Evolutionary conservation across 2,797 vertebrate genomes (phyloP), one percentile per base, ranked within the genome.

Genomic region (Telmatherina bonti): DNA sequence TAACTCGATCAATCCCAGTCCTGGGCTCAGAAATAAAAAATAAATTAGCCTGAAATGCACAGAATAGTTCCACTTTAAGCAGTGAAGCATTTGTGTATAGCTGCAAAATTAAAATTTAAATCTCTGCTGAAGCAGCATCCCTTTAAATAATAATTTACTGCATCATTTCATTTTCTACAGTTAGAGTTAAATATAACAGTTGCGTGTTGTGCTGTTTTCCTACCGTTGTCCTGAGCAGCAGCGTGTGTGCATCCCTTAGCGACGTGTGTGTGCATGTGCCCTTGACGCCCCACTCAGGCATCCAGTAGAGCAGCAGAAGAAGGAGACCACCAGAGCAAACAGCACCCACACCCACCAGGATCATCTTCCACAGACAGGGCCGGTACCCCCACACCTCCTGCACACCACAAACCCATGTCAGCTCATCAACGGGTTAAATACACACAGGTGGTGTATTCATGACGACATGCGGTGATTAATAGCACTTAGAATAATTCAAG

Each of bases 251-350:
- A 35, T 96, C 94, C 68, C 80, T 91, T 61, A 97, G 78, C 0
- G 95, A 57, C 38, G 94, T 90, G 89, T 63, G 91, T 67, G 76
- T 86, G 86, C 96, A 96, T 0, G 96, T 97, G n/a, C 93, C 88
- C 83, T 95, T 96, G 74, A 97, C 96, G 1, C 95, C 93, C 97
- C 97, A 99, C 86, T 96, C 93, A 4, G 97, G 97, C 89, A 97
- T 94, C 97, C 97, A 98, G 87, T 98, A 99, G 76, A 99, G 96
- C 55, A 97, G 94, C 58, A 99, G 96, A 69, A 99, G 94, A 18
- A 99, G 95, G 83, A 98, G 95, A 8, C 97, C 97, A 1, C 97
- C 95, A 0, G 96, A 95, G 86, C 94, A 96, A 61, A 97, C 73
- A 7, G 91, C 88, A 3, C 96, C 97, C 0, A 94, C 33, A 12